phyloP scores from a whole-genome alignment of 2,797 vertebrate species.

The Zenarchopterus dispar region DNA sequence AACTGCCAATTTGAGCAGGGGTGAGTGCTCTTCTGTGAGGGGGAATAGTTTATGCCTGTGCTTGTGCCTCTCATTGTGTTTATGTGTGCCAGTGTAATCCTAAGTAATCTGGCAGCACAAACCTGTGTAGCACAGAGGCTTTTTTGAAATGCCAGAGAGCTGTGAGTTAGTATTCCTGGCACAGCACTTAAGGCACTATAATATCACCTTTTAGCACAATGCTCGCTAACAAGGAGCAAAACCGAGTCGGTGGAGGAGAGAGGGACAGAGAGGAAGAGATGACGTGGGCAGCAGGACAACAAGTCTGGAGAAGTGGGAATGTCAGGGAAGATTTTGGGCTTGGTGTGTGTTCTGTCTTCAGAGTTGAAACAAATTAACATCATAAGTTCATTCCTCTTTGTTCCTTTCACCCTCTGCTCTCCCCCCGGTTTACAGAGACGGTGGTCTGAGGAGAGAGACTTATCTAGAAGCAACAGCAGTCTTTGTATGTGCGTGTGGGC shows the following conservation, averaged over 20 bases:
- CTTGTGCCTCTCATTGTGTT: slow-evolving; percentile 25
- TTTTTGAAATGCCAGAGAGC: slow-evolving; percentile 67
- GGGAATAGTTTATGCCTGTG: slow-evolving; percentile 25
- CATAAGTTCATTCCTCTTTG: slow-evolving; percentile 61
- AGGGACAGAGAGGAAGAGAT: slow-evolving; percentile 6
- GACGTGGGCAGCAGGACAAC: slow-evolving; percentile 1
- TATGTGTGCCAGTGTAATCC: slow-evolving; percentile 66
- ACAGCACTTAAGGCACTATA: slow-evolving; percentile 66
- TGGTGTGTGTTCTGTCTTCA: slow-evolving; percentile 38
- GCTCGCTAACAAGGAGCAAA: slow-evolving; percentile 48
- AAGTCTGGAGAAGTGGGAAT: slow-evolving; percentile 39
- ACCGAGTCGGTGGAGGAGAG: slow-evolving; percentile 16
- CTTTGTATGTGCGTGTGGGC: slow-evolving; percentile 15
- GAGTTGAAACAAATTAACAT: slow-evolving; percentile 73
- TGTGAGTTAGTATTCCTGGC: slow-evolving; percentile 74
- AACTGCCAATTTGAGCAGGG: slow-evolving; percentile 68
- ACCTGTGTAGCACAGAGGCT: slow-evolving; percentile 60
- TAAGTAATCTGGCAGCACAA: slow-evolving; percentile 71
- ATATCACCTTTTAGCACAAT: slow-evolving; percentile 75
- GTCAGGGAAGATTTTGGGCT: slow-evolving; percentile 45
- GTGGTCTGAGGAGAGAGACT: slow-evolving; percentile 67
- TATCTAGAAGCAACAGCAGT: slow-evolving; percentile 75
- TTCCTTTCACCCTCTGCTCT: slow-evolving; percentile 57
- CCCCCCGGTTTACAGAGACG: slow-evolving; percentile 65
- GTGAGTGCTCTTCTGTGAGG: slow-evolving; percentile 44